Evolutionary conservation across 1,140 invertebrate species (phyloP).

Genomic region (Fragariocoptes setiger): DNA sequence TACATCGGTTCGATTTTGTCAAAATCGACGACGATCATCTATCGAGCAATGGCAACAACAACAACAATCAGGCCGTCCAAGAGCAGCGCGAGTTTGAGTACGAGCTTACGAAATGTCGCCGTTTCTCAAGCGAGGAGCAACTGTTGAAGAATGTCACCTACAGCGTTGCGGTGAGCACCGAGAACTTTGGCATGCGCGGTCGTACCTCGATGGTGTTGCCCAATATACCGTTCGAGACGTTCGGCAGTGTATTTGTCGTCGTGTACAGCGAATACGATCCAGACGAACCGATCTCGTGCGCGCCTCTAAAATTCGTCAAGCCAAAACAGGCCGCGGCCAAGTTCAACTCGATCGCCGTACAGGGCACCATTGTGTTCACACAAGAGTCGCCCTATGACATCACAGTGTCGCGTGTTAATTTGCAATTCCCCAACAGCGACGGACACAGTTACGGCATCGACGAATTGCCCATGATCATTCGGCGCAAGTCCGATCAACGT

Average conservation of each 20-base stretch:
- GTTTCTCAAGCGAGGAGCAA: constrained; percentile 4
- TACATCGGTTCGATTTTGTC: constrained; percentile 8
- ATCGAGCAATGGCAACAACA: not conserved
- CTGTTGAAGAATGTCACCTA: constrained; percentile 7
- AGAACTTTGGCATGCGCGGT: constrained; percentile 7
- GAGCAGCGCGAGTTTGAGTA: constrained; percentile 2
- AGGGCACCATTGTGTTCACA: constrained; percentile 37
- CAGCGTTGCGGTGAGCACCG: constrained; percentile 9
- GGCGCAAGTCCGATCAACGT: constrained; percentile 13
- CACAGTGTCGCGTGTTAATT: constrained; percentile 38
- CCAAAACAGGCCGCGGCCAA: constrained; percentile 23
- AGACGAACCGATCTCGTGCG: constrained; percentile 45
- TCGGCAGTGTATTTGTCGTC: constrained; percentile 40
- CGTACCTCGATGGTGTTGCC: constrained; percentile 7
- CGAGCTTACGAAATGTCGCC: constrained; percentile 7
- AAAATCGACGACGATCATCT: constrained; percentile 1
- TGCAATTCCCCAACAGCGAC: constrained; percentile 23
- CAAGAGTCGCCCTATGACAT: constrained; percentile 54
- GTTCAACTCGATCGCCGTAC: constrained; percentile 41
- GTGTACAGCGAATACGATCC: constrained; percentile 43
- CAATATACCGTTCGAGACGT: constrained; percentile 16
- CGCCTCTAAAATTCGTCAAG: constrained; percentile 27
- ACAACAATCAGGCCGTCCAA: too few species aligned
- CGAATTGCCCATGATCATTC: constrained; percentile 19
- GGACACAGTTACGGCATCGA: constrained; percentile 23